Evolutionary conservation across 2,113 vertebrate species (phyloP).

Genomic region (Nerophis lumbriciformis): DNA sequence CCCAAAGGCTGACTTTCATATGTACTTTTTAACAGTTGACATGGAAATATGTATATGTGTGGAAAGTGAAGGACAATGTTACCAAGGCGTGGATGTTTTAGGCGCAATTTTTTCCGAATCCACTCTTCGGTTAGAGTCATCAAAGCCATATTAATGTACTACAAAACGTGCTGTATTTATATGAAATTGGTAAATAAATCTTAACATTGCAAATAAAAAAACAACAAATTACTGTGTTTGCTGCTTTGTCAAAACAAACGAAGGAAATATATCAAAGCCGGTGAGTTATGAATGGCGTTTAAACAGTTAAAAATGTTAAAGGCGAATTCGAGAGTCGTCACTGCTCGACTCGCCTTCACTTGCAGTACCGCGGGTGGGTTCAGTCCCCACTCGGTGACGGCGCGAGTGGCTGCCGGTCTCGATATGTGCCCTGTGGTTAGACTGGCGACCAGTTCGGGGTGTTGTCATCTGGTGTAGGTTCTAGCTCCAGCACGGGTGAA

Average conservation of each 20-base stretch:
- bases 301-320: too few species aligned
- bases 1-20: background rate
- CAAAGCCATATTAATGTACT: constrained; percentile 21
- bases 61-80: constrained; percentile 15
- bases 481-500: too few species aligned
- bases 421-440: too few species aligned
- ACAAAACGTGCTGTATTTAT: constrained; percentile 3
- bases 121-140: constrained; percentile 69
- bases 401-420: too few species aligned
- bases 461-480: background rate
- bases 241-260: too few species aligned
- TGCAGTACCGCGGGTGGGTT: too few species aligned
- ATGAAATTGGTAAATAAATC: background rate
- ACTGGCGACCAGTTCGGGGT: background rate
- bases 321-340: too few species aligned
- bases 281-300: too few species aligned
- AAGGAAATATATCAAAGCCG: too few species aligned
- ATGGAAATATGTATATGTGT: rapidly evolving
- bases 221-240: background rate
- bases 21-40: too few species aligned
- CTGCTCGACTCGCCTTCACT: too few species aligned
- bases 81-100: constrained; percentile 72
- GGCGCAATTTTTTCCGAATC: constrained; percentile 64
- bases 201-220: background rate
- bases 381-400: too few species aligned